phyloP scores from a whole-genome alignment of 2,888 invertebrate species.

The Sminthurides aquaticus region DNA sequence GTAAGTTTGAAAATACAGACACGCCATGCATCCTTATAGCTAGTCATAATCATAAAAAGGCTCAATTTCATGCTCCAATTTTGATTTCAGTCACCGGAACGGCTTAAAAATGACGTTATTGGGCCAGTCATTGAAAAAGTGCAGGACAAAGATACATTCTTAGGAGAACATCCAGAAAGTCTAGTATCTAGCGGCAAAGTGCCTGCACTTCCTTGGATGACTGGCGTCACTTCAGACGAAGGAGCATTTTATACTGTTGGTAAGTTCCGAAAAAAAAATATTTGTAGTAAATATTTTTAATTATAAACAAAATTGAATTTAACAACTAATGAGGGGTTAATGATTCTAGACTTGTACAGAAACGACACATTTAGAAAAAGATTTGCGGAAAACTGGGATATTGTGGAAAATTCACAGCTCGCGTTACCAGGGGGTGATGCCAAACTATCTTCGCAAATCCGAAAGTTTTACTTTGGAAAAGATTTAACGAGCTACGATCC shows the following conservation, averaged over 20 bases:
- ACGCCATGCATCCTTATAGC: no score
- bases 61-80: background rate
- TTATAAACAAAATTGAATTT: no score
- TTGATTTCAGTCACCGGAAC: background rate
- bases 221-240: constrained; percentile 2
- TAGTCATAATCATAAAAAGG: no score
- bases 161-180: background rate
- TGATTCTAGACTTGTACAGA: background rate
- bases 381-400: background rate
- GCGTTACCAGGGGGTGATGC: background rate
- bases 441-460: background rate
- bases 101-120: background rate
- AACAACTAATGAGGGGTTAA: background rate
- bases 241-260: background rate
- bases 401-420: background rate
- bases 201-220: background rate
- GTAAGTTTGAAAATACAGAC: no score
- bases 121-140: background rate
- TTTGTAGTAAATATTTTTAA: background rate
- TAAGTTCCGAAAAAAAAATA: background rate
- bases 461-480: constrained; percentile 1
- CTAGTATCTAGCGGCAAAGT: background rate
- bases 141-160: background rate
- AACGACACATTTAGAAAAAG: background rate
- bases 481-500: background rate